Evolutionary conservation across 2,797 vertebrate genomes (phyloP), one percentile per base, ranked within the genome.

Genomic region (Melanotaenia trifasciata): DNA sequence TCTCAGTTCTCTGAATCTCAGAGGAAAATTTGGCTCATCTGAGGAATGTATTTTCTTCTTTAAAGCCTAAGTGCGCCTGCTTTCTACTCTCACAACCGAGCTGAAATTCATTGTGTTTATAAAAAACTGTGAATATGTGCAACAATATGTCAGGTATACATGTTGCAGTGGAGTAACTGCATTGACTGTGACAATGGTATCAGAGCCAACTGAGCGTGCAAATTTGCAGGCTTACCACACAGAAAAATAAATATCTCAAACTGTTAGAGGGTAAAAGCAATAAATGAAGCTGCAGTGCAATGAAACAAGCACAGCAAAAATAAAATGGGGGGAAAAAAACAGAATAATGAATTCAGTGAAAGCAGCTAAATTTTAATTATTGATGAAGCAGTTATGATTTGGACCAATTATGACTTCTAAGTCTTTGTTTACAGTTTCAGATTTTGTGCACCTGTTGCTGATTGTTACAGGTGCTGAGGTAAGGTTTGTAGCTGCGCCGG

Each of bases 401-500:
- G 43, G 16, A 45, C 18, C 7, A 45, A 6, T 28, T 6, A 54
- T 54, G 1, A 13, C 11, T 56, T 56, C 3, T 5, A 16, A 54
- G 47, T 22, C 13, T 6, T 28, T 26, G 45, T n/a, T 47, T 5
- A 3, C 6, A 9, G 6, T 47, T 47, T 47, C 20, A n/a, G 20
- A 50, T 50, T 50, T 43, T 71, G 53, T 36, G 22, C 79, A 94
- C 94, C 92, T 93, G 90, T 47, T 87, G 88, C 70, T 89, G 92
- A 50, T 58, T 80, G 18, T 11, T 74, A 71, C 63, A 67, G 71
- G 64, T 81, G 84, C 74, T 92, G 83, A 94, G 89, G 88, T 95
- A 95, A 36, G 95, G 92, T 72, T 92, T 95, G 90, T 95, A 95
- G 88, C 88, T 93, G 79, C 94, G 94, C 0, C 94, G 93, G 86